phyloP scores from a whole-genome alignment of 2,113 vertebrate genomes.

The Ictalurus furcatus region DNA sequence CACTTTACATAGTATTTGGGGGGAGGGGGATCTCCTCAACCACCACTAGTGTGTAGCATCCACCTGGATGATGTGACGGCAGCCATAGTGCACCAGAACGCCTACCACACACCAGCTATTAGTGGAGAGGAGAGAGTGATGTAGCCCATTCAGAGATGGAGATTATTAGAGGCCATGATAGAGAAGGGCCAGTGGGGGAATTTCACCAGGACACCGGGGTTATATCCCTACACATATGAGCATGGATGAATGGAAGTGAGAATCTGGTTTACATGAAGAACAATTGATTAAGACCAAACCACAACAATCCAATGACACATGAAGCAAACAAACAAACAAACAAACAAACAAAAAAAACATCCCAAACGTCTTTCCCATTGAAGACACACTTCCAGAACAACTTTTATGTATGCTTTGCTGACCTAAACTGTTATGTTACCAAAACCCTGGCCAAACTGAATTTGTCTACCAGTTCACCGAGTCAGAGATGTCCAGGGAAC shows the following conservation, averaged over 20 bases:
- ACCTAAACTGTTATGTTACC: neutral
- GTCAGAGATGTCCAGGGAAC: neutral
- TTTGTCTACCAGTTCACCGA: neutral
- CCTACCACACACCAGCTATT: too few relatives aligned
- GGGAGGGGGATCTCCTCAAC: too few relatives aligned
- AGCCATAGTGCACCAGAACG: too few relatives aligned
- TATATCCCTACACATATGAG: neutral
- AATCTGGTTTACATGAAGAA: neutral
- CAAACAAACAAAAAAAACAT: neutral
- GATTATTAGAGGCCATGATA: too few relatives aligned
- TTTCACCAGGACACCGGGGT: too few relatives aligned
- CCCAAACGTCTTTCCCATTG: neutral
- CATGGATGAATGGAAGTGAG: neutral
- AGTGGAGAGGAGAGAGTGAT: too few relatives aligned
- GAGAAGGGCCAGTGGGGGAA: too few relatives aligned
- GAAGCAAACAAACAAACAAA: neutral
- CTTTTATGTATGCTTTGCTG: neutral
- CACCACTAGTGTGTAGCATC: too few relatives aligned
- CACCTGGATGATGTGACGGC: too few relatives aligned
- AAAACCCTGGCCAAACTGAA: neutral
- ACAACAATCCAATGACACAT: neutral
- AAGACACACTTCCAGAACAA: neutral
- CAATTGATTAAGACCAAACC: neutral
- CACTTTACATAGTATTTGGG: too few relatives aligned
- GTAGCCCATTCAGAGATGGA: too few relatives aligned